These are phyloP conservation scores for Cephus pygmeus DNA, from an alignment of 2,888 invertebrate genomes.

Conservation along the genomic window DNA sequence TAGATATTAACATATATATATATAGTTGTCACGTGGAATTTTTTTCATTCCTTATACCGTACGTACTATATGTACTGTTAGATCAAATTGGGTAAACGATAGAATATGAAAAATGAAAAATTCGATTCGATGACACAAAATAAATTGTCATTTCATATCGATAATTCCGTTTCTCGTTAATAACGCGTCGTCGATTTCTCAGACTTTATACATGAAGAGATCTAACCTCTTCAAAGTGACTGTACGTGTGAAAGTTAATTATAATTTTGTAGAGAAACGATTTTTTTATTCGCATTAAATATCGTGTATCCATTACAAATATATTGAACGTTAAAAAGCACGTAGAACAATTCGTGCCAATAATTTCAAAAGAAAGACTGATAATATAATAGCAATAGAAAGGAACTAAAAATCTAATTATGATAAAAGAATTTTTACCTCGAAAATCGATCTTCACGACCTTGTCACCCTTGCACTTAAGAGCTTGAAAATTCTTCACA, in stretches of 20 bases:
- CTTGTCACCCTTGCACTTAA: constrained; percentile 77
- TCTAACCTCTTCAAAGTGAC: not conserved
- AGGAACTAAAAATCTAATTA: not conserved
- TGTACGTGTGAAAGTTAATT: not conserved
- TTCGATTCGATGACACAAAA: too few relatives aligned
- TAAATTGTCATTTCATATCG: too few relatives aligned
- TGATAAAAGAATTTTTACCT: constrained; percentile 69
- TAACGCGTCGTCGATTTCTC: not conserved
- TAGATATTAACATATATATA: not conserved
- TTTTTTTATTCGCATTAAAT: too few relatives aligned
- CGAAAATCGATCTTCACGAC: constrained; percentile 79
- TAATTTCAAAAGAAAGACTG: too few relatives aligned
- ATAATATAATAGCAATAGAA: too few relatives aligned
- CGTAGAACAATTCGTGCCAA: too few relatives aligned
- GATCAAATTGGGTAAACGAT: too few relatives aligned
- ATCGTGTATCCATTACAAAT: not conserved
- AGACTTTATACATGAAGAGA: not conserved
- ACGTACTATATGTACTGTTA: too few relatives aligned
- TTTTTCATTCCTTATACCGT: too few relatives aligned
- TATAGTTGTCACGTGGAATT: too few relatives aligned
- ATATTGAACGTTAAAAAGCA: not conserved
- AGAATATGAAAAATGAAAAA: too few relatives aligned
- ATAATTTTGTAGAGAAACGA: not conserved
- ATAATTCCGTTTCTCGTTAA: not conserved
- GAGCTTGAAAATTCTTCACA: constrained; percentile 76